Percentiles rank a stretch among this genome's conserved stretches.
phyloP scores from a whole-genome alignment of 2,888 invertebrate species.

The Drosophila cognata region DNA sequence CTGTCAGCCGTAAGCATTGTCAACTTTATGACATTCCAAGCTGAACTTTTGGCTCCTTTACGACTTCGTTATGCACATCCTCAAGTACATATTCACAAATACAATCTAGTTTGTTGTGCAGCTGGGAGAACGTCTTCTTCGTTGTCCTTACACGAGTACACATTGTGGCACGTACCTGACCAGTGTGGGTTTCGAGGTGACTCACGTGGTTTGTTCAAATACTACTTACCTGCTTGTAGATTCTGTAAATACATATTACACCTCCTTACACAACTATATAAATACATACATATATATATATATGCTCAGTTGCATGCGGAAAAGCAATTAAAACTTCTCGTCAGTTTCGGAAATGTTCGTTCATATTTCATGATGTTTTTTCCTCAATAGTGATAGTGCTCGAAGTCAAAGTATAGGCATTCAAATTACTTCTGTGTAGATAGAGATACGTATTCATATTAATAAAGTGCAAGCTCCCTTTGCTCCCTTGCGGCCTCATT shows the following conservation, averaged over 20 bases:
- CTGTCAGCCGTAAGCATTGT: conserved; percentile 56
- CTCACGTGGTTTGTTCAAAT: conserved; percentile 16
- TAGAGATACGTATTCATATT: background rate
- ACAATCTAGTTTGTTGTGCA: conserved; percentile 46
- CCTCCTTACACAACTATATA: background rate
- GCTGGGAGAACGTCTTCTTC: conserved; percentile 31
- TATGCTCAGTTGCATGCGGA: conserved; percentile 65
- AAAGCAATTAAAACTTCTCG: conserved; percentile 77
- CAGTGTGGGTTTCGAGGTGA: conserved; percentile 9
- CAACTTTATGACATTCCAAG: conserved; percentile 73
- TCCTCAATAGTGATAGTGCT: conserved; percentile 48
- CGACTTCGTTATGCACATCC: conserved; percentile 62
- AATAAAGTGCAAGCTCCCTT: background rate
- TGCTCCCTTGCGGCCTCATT: background rate
- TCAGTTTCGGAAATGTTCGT: conserved; percentile 68
- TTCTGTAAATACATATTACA: conserved; percentile 22
- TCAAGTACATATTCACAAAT: conserved; percentile 53
- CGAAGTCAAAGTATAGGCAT: background rate
- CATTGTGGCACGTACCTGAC: conserved; percentile 28
- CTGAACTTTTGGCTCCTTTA: conserved; percentile 38
- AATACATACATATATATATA: background rate
- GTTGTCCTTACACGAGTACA: conserved; percentile 8
- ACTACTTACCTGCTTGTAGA: conserved; percentile 26
- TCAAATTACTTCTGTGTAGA: background rate
- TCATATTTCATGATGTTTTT: conserved; percentile 73